Evolutionary conservation across 2,113 vertebrate species (phyloP), one percentile per base, ranked within the genome.

Genomic region (Struthio camelus): DNA sequence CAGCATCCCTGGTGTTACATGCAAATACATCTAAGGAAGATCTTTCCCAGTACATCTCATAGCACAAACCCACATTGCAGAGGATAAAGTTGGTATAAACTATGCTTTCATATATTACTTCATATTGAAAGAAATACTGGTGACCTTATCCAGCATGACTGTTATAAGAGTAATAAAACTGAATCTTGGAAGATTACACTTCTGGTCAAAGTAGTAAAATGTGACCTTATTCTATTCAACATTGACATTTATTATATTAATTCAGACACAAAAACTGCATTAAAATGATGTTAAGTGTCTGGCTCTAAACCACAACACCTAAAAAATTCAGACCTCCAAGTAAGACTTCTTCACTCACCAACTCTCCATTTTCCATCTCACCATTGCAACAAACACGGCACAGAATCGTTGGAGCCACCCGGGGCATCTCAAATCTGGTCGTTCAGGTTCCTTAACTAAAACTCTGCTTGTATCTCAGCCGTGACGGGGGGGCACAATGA

Each of bases 161-260:
- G 94, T 94, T 98, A 97, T 73, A 98, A 97, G 66, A 97, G 97
- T 95, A 97, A 98, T 98, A 98, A 98, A 98, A 98, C 91, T 96
- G 95, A 97, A 98, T 97, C 97, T 97, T 97, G 89, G 97, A 97
- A 98, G 97, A 98, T 98, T 98, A 98, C 96, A 97, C 95, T 98
- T 97, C 94, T 98, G 98, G 97, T 98, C 97, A 97, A 97, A 98
- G 98, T 94, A 98, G 96, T 98, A 98, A 98, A 98, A 98, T 97
- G 81, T 98, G 98, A 98, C 98, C 98, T 98, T 98, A 97, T 96
- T 97, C 97, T 96, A 97, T 97, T 97, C 97, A 97, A 97, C 95
- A 91, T 9, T 98, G 98, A 96, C 97, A 98, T 98, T 98, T 98
- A 98, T 98, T 97, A 97, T 97, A 98, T 97, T 97, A 98, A 98